phyloP scores from a whole-genome alignment of 92 coral and sea anemone genomes.

The Epizoanthus illoricatus region DNA sequence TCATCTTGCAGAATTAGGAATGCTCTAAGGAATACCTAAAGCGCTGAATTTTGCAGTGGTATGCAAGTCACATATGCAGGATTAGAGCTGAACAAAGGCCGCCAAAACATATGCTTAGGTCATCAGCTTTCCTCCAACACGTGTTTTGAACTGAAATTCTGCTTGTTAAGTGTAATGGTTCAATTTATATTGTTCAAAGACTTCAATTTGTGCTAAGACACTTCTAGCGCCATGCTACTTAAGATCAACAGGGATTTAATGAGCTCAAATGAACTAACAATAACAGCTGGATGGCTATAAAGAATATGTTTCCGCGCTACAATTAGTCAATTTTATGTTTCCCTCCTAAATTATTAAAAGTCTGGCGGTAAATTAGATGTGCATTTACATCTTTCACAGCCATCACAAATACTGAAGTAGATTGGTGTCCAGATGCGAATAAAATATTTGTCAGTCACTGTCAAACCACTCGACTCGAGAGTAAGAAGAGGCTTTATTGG shows the following conservation, averaged over 20 bases:
- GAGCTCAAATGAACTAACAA: not conserved
- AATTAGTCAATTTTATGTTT: no score
- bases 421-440: no score
- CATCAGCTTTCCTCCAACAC: not conserved
- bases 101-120: slow-evolving; percentile 7
- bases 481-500: no score
- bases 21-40: not conserved
- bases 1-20: not conserved
- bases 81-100: not conserved
- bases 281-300: no score
- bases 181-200: not conserved
- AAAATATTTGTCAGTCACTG: no score
- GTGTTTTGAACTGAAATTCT: not conserved
- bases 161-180: not conserved
- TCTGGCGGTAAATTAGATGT: no score
- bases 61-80: not conserved
- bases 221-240: not conserved
- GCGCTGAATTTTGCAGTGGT: not conserved
- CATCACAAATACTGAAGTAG: no score
- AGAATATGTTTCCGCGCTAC: no score
- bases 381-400: no score
- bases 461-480: no score
- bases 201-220: not conserved
- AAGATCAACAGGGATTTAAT: not conserved
- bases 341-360: no score